Conservation (phyloP, 2,888 invertebrate species). For the Erannis defoliaria region DNA sequence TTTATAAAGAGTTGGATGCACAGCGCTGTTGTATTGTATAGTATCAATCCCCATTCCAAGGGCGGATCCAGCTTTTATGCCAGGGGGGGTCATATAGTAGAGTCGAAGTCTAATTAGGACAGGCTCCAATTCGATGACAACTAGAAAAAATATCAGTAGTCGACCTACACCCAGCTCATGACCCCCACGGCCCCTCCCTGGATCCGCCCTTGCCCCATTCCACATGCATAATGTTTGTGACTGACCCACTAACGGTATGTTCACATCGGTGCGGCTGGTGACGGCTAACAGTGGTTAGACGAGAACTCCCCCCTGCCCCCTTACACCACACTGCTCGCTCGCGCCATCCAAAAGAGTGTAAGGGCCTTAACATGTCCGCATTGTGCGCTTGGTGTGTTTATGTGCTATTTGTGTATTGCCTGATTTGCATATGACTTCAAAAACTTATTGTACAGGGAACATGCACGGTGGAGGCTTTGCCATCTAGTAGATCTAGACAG, state of each 20-base stretch:
- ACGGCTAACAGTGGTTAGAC: constrained; percentile 90
- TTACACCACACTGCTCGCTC: constrained; percentile 90
- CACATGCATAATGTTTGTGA: constrained; percentile 40
- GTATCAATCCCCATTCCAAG: constrained; percentile 4
- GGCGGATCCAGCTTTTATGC: no score
- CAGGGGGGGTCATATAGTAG: no score
- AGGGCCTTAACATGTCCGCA: constrained; percentile 80
- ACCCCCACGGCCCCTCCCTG: no score
- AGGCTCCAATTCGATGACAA: no score
- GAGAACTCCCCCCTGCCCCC: constrained; percentile 90
- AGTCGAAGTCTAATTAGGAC: no score
- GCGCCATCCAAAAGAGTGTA: constrained; percentile 90
- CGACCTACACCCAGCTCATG: no score
- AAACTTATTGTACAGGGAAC: no score
- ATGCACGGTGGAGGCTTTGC: no score
- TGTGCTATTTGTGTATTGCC: constrained; percentile 47
- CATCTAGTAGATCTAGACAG: no score
- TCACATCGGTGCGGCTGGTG: constrained; percentile 69
- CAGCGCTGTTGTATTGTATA: constrained; percentile 1
- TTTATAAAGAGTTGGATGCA: not conserved
- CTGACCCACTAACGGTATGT: constrained; percentile 69
- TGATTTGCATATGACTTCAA: not conserved
- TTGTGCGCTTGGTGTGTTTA: constrained; percentile 54
- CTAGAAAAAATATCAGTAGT: no score
- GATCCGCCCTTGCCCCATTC: no score